Conservation (phyloP, 2,888 invertebrate genomes). For the Lasioglossum lativentre region DNA sequence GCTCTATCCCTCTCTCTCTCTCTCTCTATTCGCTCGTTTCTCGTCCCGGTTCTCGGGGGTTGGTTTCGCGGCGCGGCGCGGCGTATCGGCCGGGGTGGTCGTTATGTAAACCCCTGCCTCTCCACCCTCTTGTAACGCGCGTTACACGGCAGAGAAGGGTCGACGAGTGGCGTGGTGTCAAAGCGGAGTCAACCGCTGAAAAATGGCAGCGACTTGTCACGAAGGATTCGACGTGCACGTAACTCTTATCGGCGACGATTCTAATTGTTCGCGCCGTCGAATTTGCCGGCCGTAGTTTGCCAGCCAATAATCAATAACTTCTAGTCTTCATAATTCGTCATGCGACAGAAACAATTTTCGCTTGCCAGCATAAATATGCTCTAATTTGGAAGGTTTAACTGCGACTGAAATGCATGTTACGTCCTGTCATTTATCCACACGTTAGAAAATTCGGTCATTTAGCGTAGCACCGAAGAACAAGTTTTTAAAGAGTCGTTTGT, state of each 20-base stretch:
- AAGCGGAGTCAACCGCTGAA: constrained; percentile 80
- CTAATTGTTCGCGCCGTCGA: constrained; percentile 25
- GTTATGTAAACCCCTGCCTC: constrained; percentile 71
- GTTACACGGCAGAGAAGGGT: constrained; percentile 68
- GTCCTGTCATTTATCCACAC: background rate
- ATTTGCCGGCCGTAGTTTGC: background rate
- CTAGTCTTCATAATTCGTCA: background rate
- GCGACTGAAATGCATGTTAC: background rate
- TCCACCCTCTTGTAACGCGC: constrained; percentile 64
- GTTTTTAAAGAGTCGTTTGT: background rate
- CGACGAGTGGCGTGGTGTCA: constrained; percentile 76
- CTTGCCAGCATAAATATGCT: background rate
- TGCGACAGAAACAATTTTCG: background rate
- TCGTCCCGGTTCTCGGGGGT: constrained; percentile 21
- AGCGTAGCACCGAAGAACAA: background rate
- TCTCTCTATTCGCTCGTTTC: constrained; percentile 32
- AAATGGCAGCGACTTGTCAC: constrained; percentile 75
- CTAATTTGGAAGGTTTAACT: background rate
- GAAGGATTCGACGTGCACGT: constrained; percentile 62
- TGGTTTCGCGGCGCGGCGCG: constrained; percentile 26
- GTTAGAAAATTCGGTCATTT: background rate
- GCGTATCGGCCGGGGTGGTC: constrained; percentile 59
- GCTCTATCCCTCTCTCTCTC: constrained; percentile 13
- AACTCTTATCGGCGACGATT: constrained; percentile 33
- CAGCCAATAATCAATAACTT: background rate